Base-by-base conservation (phyloP, 2,113 vertebrate species). In the Callionymus lyra region DNA sequence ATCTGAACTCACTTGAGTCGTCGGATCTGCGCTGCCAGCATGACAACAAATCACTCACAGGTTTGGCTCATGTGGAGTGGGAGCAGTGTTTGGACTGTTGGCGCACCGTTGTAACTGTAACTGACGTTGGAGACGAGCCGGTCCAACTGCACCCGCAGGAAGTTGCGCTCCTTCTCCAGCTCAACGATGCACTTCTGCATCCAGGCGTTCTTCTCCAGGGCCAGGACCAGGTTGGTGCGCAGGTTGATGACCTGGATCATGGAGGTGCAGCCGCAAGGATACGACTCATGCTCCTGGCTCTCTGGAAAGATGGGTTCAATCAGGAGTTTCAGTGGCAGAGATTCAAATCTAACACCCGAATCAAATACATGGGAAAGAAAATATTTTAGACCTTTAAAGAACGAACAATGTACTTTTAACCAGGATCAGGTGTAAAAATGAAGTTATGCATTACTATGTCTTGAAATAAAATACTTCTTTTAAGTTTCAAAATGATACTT, bases 141-240 rank as follows among this genome's bases (percentile, higher is more conserved):
- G 62, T 91, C 89, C 19, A 93, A 75, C 66, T 93, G 90, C 37
- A 89, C 90, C 13, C 90, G 84, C 63, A 93, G 63, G 59, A 92
- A 93, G 72, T 93, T 90, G 9, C 90, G 70, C 41, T 93, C 90
- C 50, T 92, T 90, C 71, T 93, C 90, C 67, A 93, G 82, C 63
- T 93, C 90, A 59, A 90, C 88, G 0, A 91, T 92, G 49, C 89
- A 86, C 27, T 89, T 91, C 84, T 91, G 90, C 35, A 91, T 70
- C 90, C 90, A 93, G 0, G 85, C 81, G 58, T 92, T 93, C 63
- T 90, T 86, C 75, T 93, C 90, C 76, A 91, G 72, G 1, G 90
- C 82, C 65, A 93, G 21, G 21, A 27, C 21, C 21, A 27, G 21
- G 21, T 27, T 27, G 21, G 21, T 27, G 21, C 21, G 21, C 21